Conservation (phyloP, 2,888 invertebrate genomes). For the Synergus itoensis region DNA sequence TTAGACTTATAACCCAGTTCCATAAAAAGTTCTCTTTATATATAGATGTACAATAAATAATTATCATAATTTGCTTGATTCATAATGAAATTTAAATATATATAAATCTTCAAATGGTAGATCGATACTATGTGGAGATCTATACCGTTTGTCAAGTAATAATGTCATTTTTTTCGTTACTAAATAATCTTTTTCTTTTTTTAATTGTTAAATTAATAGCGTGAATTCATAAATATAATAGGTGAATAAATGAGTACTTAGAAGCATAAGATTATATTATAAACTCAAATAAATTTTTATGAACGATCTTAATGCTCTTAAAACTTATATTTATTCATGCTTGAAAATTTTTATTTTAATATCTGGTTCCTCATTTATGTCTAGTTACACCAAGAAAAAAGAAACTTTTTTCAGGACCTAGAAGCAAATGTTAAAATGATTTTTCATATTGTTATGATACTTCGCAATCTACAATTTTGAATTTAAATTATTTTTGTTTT, state of each 20-base stretch:
- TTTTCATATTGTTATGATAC: not conserved
- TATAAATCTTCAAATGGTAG: too few relatives aligned
- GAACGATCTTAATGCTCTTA: too few relatives aligned
- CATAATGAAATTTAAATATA: not conserved
- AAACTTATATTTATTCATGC: too few relatives aligned
- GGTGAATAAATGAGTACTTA: too few relatives aligned
- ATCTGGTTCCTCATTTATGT: not conserved
- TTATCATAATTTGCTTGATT: not conserved
- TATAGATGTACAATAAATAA: not conserved
- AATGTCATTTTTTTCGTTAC: too few relatives aligned
- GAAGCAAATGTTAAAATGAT: not conserved
- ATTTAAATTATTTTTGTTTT: not conserved
- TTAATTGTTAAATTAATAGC: too few relatives aligned
- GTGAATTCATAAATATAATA: too few relatives aligned
- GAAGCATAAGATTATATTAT: too few relatives aligned
- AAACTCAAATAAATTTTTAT: too few relatives aligned
- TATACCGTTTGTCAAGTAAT: too few relatives aligned
- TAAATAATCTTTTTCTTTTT: too few relatives aligned
- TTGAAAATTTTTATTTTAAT: not conserved
- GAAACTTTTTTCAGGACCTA: slow-evolving; percentile 37
- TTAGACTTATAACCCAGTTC: not conserved
- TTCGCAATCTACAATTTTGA: not conserved
- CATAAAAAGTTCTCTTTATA: not conserved
- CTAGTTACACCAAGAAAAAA: slow-evolving; percentile 17
- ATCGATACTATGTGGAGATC: too few relatives aligned